A percentile compares a stretch with the other conserved stretches of the same genome.
phyloP scores from a whole-genome alignment of 2,113 vertebrate genomes.

The Micromys minutus region DNA sequence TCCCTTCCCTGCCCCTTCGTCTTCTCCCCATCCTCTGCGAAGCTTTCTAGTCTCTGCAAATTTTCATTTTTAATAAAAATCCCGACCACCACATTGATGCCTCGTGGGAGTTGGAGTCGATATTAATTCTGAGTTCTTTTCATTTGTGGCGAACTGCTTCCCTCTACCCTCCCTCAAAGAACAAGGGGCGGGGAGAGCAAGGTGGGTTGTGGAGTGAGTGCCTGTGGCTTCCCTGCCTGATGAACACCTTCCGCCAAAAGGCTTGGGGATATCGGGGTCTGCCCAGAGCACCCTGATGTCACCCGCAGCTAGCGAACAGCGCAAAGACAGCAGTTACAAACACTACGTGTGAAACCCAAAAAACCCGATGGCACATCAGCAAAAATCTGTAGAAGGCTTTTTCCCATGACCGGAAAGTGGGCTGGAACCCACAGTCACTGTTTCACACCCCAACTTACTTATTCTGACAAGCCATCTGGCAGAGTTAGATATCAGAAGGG shows the following conservation, averaged over 20 bases:
- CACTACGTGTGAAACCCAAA: too few species aligned
- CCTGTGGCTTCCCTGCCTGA: neutral
- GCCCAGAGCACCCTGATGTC: neutral
- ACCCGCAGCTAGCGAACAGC: neutral
- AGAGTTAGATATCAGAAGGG: neutral
- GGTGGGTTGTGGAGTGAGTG: neutral
- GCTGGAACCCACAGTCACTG: neutral
- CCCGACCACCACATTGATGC: neutral
- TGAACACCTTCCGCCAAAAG: neutral
- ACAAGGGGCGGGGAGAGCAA: neutral
- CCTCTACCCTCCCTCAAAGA: neutral
- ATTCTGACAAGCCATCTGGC: neutral
- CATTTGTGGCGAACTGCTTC: neutral
- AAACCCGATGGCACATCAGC: neutral
- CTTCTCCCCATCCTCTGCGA: neutral
- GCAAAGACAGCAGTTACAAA: neutral
- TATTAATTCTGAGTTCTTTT: constrained; percentile 6
- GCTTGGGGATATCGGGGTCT: neutral
- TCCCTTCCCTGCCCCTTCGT: neutral
- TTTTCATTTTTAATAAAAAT: constrained; percentile 2
- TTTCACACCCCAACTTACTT: neutral
- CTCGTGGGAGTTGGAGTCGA: neutral
- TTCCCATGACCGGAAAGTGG: neutral
- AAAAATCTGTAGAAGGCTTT: neutral
- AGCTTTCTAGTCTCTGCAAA: neutral